Percentiles rank a stretch among this genome's conserved stretches.
phyloP scores from a whole-genome alignment of 2,113 vertebrate species.

The pig (Sus scrofa) region T2T-Sscrofa CM000813.6:93833001-93833500 shows the following conservation, averaged over 20 bases:
- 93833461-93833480: not conserved
- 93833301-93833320: not conserved
- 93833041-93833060: not conserved
- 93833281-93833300: not conserved
- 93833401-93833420: constrained; percentile 53
- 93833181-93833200: constrained; percentile 56
- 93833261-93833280: not conserved
- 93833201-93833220: not conserved
- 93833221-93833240: constrained; percentile 45
- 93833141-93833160: constrained; percentile 81
- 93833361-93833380: not conserved
- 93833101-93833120: constrained; percentile 76
- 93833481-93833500: constrained; percentile 12
- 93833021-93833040: constrained; percentile 84
- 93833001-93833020: constrained; percentile 78
- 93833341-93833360: constrained; percentile 24
- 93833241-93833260: not conserved
- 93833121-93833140: constrained; percentile 67
- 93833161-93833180: constrained; percentile 79
- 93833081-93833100: constrained; percentile 67
- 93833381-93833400: constrained; percentile 10
- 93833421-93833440: not conserved
- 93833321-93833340: constrained; percentile 26
- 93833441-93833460: constrained; percentile 17
- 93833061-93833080: constrained; percentile 77